Base-by-base conservation (phyloP, 2,797 vertebrate species). In the Melanotaenia maccullochi region DNA sequence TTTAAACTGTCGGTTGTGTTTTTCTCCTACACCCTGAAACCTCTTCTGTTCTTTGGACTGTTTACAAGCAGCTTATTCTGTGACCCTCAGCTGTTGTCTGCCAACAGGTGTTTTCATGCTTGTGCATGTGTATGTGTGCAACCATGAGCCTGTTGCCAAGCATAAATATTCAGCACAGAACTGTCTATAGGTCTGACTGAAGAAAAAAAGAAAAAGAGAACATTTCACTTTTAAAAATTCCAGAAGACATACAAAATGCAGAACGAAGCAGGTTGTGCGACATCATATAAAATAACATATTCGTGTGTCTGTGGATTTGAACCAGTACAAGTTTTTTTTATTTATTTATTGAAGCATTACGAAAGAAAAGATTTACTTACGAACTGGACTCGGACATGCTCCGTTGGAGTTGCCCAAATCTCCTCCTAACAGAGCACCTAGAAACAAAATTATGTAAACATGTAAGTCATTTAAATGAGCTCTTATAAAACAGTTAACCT, bases 371-470 rank as follows among this genome's bases (percentile, higher is more conserved):
- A 35, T 60, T 13, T 20, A 96, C 97, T 99, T 84, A 99, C 97
- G 96, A 28, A 99, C 96, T 3, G 97, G 97, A 85, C 97, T 99
- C 0, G 97, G 97, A 60, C 97, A 99, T 25, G 94, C 97, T 89
- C 97, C 97, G 0, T 99, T 99, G 0, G 96, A 96, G 89, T 94
- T 98, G 86, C 93, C 96, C 83, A 98, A 87, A 80, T 99, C 97
- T 79, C 97, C 97, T 3, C 96, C 97, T 0, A 99, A 87, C 92
- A 99, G 94, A 8, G 97, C 97, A 65, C 97, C 97, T 99, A 61
- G 0, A 11, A 78, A 42, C 59, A 44, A 42, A 80, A 33, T 0
- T 1, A 1, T 9, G n/a, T 36, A 49, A 33, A 71, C 3, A 5
- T 30, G 82, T n/a, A 38, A 57, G 8, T 4, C 8, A 12, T 38